These are phyloP conservation scores for Corythornis leucogaster DNA, from an alignment of 2,797 vertebrate genomes.

Conservation along the genomic window DNA sequence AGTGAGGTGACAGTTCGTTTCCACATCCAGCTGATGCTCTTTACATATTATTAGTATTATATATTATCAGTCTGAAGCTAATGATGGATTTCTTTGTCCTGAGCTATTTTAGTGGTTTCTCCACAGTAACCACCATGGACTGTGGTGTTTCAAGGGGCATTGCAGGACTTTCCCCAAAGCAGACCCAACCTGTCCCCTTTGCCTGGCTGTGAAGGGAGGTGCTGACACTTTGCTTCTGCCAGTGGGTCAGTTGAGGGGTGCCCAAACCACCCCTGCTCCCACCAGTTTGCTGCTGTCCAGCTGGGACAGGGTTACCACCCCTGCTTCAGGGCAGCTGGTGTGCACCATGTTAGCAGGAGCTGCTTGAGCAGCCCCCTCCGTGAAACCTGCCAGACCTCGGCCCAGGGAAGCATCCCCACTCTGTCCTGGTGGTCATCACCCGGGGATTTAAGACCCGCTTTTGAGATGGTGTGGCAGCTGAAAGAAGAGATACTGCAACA, in stretches of 20 bases:
- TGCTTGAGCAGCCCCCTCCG: rapidly evolving
- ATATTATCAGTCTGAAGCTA: slow-evolving; percentile 52
- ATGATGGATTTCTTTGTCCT: slow-evolving; percentile 47
- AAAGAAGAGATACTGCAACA: neutral
- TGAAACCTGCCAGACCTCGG: neutral
- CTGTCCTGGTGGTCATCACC: neutral
- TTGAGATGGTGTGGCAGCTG: neutral
- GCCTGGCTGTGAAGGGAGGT: neutral
- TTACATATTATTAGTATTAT: slow-evolving; percentile 65
- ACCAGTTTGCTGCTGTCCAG: neutral
- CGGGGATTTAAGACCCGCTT: neutral
- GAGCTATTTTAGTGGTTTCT: slow-evolving; percentile 31
- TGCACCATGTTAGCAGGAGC: neutral
- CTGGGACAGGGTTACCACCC: neutral
- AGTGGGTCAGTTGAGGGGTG: rapidly evolving
- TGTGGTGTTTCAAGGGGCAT: neutral
- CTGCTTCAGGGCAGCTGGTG: neutral
- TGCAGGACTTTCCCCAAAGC: neutral
- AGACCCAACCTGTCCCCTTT: neutral
- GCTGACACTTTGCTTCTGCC: neutral
- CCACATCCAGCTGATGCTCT: slow-evolving; percentile 55
- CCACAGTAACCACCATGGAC: neutral
- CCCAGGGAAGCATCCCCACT: neutral
- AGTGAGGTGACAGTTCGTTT: slow-evolving; percentile 58
- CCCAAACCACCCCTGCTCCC: rapidly evolving